phyloP scores from a whole-genome alignment of 2,113 vertebrate species.

The Cavia porcellus region DNA sequence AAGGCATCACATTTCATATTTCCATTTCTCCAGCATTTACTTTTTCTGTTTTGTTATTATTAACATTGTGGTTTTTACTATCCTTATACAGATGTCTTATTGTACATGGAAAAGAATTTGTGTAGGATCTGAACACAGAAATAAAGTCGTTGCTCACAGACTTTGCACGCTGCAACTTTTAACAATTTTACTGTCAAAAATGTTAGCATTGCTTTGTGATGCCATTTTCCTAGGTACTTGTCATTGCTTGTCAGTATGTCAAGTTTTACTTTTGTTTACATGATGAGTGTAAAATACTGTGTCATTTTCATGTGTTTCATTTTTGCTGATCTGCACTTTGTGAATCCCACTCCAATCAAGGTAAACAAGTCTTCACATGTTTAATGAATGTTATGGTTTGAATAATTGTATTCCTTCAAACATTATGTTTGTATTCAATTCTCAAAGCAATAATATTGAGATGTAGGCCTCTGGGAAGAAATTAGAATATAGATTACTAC shows the following conservation, averaged over 20 bases:
- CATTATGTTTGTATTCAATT: neutral
- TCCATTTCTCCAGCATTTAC: neutral
- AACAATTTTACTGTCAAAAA: neutral
- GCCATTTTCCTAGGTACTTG: neutral
- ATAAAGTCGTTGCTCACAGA: neutral
- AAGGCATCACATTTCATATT: conserved; percentile 13
- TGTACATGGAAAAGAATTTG: neutral
- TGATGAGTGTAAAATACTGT: neutral
- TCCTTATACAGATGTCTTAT: neutral
- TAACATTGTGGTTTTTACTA: neutral
- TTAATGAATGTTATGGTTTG: neutral
- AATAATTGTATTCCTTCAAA: neutral
- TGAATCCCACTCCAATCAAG: neutral
- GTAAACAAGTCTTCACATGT: neutral
- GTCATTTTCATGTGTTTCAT: neutral
- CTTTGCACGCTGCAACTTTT: neutral
- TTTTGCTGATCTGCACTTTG: neutral
- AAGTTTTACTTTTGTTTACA: neutral
- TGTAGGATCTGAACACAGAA: neutral
- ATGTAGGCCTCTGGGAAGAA: neutral
- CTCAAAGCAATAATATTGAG: neutral
- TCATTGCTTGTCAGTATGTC: neutral
- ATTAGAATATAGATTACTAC: neutral
- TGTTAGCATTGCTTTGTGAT: neutral
- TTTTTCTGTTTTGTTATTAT: neutral